These are phyloP conservation scores for Diplolepis rosae DNA, from an alignment of 2,888 invertebrate genomes.

Conservation along the genomic window DNA sequence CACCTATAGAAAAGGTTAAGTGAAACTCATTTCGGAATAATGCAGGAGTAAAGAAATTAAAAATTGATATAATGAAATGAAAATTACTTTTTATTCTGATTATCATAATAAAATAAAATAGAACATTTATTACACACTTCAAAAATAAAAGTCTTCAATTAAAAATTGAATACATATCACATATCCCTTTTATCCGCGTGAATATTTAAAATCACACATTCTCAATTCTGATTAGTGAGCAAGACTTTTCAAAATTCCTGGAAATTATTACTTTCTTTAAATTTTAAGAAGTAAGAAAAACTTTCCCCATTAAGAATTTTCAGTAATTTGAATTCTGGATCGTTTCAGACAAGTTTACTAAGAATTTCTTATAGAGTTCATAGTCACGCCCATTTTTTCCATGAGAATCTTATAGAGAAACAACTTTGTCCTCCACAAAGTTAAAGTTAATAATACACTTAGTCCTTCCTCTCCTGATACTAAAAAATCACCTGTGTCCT, in stretches of 20 bases:
- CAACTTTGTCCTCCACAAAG: not conserved
- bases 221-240: too few species aligned
- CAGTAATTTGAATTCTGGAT: not conserved
- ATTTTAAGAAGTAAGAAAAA: not conserved
- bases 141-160: too few species aligned
- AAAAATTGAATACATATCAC: too few species aligned
- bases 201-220: too few species aligned
- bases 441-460: not conserved
- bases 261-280: not conserved
- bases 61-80: too few species aligned
- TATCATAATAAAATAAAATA: too few species aligned
- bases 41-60: not conserved
- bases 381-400: not conserved
- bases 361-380: not conserved
- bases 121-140: too few species aligned
- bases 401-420: not conserved
- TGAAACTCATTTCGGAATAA: not conserved
- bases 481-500: not conserved
- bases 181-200: too few species aligned
- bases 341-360: not conserved
- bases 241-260: too few species aligned
- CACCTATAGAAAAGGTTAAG: not conserved
- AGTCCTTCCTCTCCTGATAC: not conserved
- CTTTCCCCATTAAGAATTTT: not conserved
- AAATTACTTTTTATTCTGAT: too few species aligned